Evolutionary conservation across 2,888 invertebrate genomes (phyloP), one percentile per base, ranked within the genome.

Genomic region (Atethmia centrago): DNA sequence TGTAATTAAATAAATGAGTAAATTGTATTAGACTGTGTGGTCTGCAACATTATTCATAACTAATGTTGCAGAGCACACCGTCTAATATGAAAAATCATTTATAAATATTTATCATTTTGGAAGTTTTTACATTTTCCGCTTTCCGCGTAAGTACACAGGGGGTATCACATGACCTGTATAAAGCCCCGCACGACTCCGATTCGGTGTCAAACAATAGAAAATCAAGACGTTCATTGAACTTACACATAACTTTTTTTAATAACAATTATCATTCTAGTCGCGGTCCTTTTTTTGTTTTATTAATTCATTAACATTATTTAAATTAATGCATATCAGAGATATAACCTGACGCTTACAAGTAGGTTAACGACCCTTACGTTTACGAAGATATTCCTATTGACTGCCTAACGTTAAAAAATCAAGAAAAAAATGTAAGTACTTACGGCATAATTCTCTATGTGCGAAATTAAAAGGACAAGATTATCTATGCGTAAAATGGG

Each of bases 71-170:
- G 36, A 45, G 19, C 31, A 31, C 36, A 21, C 2, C 28, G 21
- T 3, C 12, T 42, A 55, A n/a, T 7, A n/a, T 10, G n/a, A 55
- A 21, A 25, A 55, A 53, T 45, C 1, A 40, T 62, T 21, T 31
- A 49, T 16, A 14, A 45, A 14, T 45, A 28, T 51, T 55, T 63
- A 63, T 42, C 5, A 25, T 25, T 45, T 45, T 10, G 19, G 3
- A 40, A 25, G 21, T 49, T 7, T 16, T 72, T 10, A 9, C 19
- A 12, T 45, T 55, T 58, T n/a, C 16, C 25, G 12, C 28, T 71
- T 62, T 47, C 53, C 36, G 12, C n/a, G 7, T 74, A 74, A 16
- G 12, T 31, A n/a, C n/a, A n/a, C n/a, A n/a, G n/a, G n/a, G n/a
- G n/a, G n/a, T n/a, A n/a, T n/a, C n/a, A n/a, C n/a, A n/a, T n/a